Evolutionary conservation across 92 coral and sea anemone species (phyloP).

Genomic region (Meandrina meandrites): DNA sequence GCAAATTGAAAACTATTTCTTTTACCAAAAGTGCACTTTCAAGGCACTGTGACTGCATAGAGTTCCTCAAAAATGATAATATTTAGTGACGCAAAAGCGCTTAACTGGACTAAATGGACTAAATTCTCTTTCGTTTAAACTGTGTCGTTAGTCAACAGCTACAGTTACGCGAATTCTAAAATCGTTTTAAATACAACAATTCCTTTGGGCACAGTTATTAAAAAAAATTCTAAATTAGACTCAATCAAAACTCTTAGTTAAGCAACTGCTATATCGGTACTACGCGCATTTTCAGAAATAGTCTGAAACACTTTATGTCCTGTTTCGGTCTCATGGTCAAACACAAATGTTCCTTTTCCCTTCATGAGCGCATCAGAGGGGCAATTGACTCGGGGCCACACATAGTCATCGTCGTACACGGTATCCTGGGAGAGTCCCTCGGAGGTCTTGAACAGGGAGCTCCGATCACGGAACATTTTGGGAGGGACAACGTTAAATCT

Average conservation of each 20-base stretch:
- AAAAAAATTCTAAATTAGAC: neutral
- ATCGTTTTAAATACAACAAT: neutral
- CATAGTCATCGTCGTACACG: slow-evolving; percentile 75
- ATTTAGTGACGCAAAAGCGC: neutral
- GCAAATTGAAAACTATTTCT: too few relatives aligned
- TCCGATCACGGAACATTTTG: slow-evolving; percentile 82
- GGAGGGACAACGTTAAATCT: slow-evolving; percentile 86
- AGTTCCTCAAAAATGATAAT: neutral
- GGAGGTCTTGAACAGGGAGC: slow-evolving; percentile 81
- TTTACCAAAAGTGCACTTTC: too few relatives aligned
- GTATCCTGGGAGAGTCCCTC: slow-evolving; percentile 65
- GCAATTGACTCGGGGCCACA: slow-evolving; percentile 84
- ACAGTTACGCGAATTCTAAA: neutral
- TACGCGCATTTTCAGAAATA: slow-evolving; percentile 43
- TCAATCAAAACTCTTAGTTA: neutral
- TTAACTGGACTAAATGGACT: neutral
- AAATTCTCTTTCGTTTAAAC: neutral
- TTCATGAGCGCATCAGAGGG: slow-evolving; percentile 69
- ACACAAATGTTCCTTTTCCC: slow-evolving; percentile 58
- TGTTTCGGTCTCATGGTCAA: slow-evolving; percentile 85
- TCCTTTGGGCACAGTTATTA: neutral
- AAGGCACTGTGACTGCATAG: too few relatives aligned
- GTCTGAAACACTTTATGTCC: slow-evolving; percentile 79
- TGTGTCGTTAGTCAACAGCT: neutral
- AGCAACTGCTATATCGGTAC: slow-evolving; percentile 48